Base-by-base conservation (phyloP, 2,888 invertebrate genomes). In the Halictus ligatus region DNA sequence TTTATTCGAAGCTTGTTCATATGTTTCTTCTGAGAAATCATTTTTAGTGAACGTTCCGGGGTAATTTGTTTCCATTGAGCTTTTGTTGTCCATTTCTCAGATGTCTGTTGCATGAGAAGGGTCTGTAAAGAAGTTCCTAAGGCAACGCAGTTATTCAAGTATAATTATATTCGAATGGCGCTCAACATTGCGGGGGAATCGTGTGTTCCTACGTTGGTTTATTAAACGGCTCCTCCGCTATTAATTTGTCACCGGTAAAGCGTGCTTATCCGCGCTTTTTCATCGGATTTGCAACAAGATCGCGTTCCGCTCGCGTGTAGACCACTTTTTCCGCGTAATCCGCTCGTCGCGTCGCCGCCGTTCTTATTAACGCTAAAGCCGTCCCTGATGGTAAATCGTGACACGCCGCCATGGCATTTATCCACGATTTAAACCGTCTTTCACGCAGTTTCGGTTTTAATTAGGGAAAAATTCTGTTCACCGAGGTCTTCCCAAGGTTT, bases 221-320 rank as follows among this genome's bases (percentile, higher is more conserved):
- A 64, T 64, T 67, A 35, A 67, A 67, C 67, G 2, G 35, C 46
- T 67, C 64, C 83, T 64, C 25, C 43, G 21, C 15, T 80, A 85
- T 85, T 85, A 85, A 85, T 85, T 85, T 85, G 85, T 84, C 75
- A 75, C 54, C 58, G 29, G 54, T 21, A 80, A 76, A 58, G 80
- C 60, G 40, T 18, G 75, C 75, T 84, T 80, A 75, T 40, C 64
- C 72, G 43, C 29, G 75, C 43, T 86, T 83, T 83, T 86, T 86
- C 79, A 60, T 77, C 54, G 69, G 35, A n/a, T 21, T 40, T 12
- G 48, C 69, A 18, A 29, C 67, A 67, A 35, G 35, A 25, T 12
- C 75, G 35, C 78, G 54, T 75, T 64, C 75, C 79, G 72, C 54
- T 72, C 54, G 1, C 46, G 35, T 54, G 72, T 84, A 18, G 67